Conservation (phyloP, 2,113 vertebrate species). For the Salvator merianae region DNA sequence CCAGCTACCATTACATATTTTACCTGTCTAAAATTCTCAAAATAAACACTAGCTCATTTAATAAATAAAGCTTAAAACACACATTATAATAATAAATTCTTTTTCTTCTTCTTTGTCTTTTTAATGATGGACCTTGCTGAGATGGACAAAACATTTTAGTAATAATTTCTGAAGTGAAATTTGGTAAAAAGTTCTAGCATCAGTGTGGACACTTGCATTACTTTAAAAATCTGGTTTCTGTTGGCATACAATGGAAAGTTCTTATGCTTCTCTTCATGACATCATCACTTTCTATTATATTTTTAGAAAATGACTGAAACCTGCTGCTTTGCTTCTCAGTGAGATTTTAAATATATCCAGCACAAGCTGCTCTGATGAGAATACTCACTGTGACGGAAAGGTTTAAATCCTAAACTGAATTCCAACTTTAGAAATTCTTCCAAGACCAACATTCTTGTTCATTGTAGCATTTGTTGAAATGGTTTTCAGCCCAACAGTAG, state of each 20-base stretch:
- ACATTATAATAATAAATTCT: neutral
- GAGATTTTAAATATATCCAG: neutral
- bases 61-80: neutral
- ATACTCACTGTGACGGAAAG: neutral
- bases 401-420: neutral
- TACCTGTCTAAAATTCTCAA: neutral
- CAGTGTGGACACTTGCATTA: slow-evolving; percentile 28
- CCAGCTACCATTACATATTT: neutral
- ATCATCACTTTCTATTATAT: neutral
- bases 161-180: neutral
- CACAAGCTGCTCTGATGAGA: no score
- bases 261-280: neutral
- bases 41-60: neutral
- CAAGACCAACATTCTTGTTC: neutral
- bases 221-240: slow-evolving; percentile 22
- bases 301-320: neutral
- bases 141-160: no score
- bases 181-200: slow-evolving; percentile 30
- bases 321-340: slow-evolving; percentile 2
- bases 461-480: neutral
- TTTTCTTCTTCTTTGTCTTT: no score
- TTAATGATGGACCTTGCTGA: no score
- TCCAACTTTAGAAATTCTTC: neutral
- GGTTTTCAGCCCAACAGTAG: neutral
- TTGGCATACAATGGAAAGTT: neutral